Percentiles rank a stretch among this genome's conserved stretches.
phyloP scores from a whole-genome alignment of 2,113 vertebrate species.

The Pluvialis apricaria region DNA sequence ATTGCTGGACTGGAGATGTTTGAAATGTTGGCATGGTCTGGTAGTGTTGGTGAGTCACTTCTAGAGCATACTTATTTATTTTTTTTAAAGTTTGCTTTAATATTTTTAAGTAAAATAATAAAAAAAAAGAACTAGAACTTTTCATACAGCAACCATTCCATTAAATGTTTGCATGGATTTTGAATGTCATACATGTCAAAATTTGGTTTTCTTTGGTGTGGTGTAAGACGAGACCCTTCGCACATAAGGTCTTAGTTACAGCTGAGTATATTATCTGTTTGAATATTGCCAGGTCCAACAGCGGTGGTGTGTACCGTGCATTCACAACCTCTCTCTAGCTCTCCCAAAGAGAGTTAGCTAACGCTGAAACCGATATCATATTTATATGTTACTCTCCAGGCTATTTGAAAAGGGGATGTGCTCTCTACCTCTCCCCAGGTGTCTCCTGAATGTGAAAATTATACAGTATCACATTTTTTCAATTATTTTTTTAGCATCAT shows the following conservation, averaged over 20 bases:
- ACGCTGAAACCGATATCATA: neutral
- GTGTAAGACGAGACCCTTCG: neutral
- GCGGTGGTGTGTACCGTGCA: neutral
- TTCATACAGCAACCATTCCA: neutral
- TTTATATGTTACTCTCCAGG: neutral
- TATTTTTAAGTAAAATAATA: neutral
- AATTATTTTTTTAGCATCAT: neutral
- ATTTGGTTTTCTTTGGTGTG: neutral
- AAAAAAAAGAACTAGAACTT: neutral
- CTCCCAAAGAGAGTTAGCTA: constrained; percentile 2
- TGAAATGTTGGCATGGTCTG: neutral
- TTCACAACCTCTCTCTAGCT: neutral
- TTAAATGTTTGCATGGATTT: neutral
- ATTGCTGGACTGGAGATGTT: neutral
- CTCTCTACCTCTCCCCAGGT: neutral
- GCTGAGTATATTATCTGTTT: neutral
- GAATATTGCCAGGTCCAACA: neutral
- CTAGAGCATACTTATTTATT: neutral
- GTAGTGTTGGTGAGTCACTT: neutral
- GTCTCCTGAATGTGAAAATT: neutral
- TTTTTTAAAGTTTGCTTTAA: neutral
- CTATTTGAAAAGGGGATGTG: neutral
- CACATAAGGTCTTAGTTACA: neutral
- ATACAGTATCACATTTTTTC: neutral
- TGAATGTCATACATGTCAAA: neutral